Conservation (phyloP, 2,797 vertebrate species). For the Rhabdophis nuchalis region DNA sequence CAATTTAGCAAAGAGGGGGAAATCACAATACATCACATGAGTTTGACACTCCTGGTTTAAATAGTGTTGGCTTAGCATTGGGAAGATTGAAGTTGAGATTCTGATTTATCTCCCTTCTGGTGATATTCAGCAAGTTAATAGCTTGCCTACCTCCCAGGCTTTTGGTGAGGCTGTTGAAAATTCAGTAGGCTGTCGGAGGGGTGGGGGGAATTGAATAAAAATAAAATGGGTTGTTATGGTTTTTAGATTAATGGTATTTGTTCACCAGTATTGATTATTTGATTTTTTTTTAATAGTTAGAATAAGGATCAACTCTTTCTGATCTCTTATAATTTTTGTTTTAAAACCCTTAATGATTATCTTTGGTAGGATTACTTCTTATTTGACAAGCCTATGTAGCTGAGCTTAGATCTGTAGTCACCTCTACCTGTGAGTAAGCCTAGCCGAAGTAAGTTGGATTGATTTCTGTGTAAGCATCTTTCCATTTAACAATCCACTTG, state of each 20-base stretch:
- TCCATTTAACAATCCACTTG: not conserved
- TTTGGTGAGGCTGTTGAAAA: not conserved
- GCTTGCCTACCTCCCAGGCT: not conserved
- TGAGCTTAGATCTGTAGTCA: not conserved
- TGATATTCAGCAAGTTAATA: not conserved
- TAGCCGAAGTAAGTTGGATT: not conserved
- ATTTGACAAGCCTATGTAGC: not conserved
- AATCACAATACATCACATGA: too few species aligned
- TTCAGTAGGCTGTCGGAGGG: not conserved
- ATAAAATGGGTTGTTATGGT: not conserved
- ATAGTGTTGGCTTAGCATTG: not conserved
- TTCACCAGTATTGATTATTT: not conserved
- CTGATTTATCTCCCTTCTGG: not conserved
- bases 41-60: not conserved
- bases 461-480: not conserved
- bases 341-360: not conserved
- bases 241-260: not conserved
- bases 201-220: not conserved
- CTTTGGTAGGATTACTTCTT: not conserved
- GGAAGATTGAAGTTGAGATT: not conserved
- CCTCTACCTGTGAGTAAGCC: not conserved
- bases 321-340: not conserved
- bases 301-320: not conserved
- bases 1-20: too few species aligned
- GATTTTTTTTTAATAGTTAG: not conserved